These are phyloP conservation scores for Naja naja DNA, from an alignment of 2,113 vertebrate genomes.

Conservation along the genomic window DNA sequence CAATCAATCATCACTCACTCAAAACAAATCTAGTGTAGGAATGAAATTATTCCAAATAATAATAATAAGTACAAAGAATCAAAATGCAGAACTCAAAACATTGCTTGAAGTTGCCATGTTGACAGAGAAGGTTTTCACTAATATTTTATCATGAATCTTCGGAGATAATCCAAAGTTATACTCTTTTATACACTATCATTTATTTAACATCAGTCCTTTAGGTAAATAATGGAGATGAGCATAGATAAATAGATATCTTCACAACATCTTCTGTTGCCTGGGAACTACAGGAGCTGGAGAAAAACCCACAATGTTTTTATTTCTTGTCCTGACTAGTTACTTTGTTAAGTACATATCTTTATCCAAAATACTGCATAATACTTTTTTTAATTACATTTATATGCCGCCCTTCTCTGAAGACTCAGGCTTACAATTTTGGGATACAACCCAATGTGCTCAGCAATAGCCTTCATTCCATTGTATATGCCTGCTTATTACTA, in stretches of 20 bases:
- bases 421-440: no score
- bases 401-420: no score
- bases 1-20: constrained; percentile 21
- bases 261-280: not conserved
- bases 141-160: not conserved
- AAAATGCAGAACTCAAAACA: not conserved
- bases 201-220: not conserved
- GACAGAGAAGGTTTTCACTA: not conserved
- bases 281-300: not conserved
- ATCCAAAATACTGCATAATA: not conserved
- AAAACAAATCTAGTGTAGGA: not conserved
- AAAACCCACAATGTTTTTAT: not conserved
- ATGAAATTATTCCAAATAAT: constrained; percentile 29
- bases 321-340: not conserved
- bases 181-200: not conserved
- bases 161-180: not conserved
- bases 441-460: no score
- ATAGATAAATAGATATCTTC: not conserved
- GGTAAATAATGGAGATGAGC: not conserved
- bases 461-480: no score
- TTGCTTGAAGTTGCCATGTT: constrained; percentile 11
- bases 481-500: no score
- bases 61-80: constrained; percentile 21
- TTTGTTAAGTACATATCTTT: not conserved
- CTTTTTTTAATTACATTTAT: no score